phyloP scores from a whole-genome alignment of 2,888 invertebrate genomes.

The Priocnemis perturbator region DNA sequence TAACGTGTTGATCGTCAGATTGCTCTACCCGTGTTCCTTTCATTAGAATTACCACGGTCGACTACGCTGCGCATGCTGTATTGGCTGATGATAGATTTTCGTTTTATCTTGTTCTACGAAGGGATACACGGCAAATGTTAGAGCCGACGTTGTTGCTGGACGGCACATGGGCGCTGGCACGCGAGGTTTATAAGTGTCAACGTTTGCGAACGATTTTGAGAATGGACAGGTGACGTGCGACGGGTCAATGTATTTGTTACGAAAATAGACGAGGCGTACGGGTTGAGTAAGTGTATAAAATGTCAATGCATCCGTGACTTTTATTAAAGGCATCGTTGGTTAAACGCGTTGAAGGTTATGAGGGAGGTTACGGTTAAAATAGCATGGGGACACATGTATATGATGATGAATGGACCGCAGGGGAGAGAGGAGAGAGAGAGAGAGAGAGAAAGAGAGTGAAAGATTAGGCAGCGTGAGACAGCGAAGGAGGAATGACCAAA shows the following conservation, averaged over 20 bases:
- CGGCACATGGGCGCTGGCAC: too few relatives aligned
- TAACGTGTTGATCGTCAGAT: background rate
- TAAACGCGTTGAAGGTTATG: constrained; percentile 1
- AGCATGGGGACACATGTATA: constrained; percentile 3
- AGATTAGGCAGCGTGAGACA: constrained; percentile 17
- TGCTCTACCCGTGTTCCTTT: background rate
- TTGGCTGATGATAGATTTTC: background rate
- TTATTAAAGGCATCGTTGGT: background rate
- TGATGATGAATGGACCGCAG: background rate
- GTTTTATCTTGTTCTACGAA: background rate
- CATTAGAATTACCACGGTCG: background rate
- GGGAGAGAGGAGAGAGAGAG: constrained; percentile 9
- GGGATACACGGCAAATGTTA: too few relatives aligned
- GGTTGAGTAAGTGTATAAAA: constrained; percentile 20
- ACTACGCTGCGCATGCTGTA: background rate
- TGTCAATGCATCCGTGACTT: background rate
- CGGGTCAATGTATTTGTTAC: too few relatives aligned
- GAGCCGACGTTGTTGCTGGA: too few relatives aligned
- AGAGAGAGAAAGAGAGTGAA: constrained; percentile 23
- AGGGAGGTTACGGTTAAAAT: constrained; percentile 4
- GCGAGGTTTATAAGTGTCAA: too few relatives aligned
- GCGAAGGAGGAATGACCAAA: constrained; percentile 38
- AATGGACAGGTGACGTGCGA: constrained; percentile 2
- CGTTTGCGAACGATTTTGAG: too few relatives aligned
- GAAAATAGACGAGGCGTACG: constrained; percentile 5